Percentiles rank a stretch among this genome's conserved stretches.
Evolutionary conservation across 1,140 invertebrate genomes (phyloP).

Genomic region (Asbolus verrucosus): DNA sequence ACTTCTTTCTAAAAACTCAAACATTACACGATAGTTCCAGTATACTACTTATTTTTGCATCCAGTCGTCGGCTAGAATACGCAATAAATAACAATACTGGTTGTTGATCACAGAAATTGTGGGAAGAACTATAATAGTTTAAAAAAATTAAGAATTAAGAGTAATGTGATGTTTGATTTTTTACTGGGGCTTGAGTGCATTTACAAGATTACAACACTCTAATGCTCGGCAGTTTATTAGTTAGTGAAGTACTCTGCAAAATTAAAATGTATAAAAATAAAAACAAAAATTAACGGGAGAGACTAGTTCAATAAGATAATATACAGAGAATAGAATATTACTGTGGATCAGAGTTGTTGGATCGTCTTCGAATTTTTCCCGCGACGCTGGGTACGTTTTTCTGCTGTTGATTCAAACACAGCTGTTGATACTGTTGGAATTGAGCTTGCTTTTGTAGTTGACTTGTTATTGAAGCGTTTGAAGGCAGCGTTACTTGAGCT

Average conservation of each 20-base stretch:
- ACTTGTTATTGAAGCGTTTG: conserved; percentile 44
- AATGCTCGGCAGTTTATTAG: conserved; percentile 47
- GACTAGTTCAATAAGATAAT: conserved; percentile 49
- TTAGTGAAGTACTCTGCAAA: conserved; percentile 47
- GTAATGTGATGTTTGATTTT: conserved; percentile 27
- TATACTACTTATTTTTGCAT: conserved; percentile 25
- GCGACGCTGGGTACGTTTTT: conserved; percentile 43
- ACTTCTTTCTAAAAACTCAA: conserved; percentile 22
- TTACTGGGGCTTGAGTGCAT: conserved; percentile 6
- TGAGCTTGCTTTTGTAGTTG: conserved; percentile 50
- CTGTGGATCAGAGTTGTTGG: conserved; percentile 47
- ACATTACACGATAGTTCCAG: conserved; percentile 17
- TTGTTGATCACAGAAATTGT: conserved; percentile 32
- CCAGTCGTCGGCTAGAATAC: neutral
- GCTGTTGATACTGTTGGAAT: conserved; percentile 49
- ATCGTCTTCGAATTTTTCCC: conserved; percentile 47
- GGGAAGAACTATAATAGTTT: conserved; percentile 33
- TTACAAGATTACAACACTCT: conserved; percentile 32
- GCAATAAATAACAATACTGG: conserved; percentile 37
- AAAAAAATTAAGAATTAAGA: conserved; percentile 18
- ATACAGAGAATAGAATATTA: conserved; percentile 46
- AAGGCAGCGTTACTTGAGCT: conserved; percentile 33
- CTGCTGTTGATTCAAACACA: conserved; percentile 37
- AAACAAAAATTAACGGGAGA: conserved; percentile 28
- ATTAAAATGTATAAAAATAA: conserved; percentile 37